Base-by-base conservation (phyloP, 1,140 invertebrate genomes). In the Gonioctena quinquepunctata region DNA sequence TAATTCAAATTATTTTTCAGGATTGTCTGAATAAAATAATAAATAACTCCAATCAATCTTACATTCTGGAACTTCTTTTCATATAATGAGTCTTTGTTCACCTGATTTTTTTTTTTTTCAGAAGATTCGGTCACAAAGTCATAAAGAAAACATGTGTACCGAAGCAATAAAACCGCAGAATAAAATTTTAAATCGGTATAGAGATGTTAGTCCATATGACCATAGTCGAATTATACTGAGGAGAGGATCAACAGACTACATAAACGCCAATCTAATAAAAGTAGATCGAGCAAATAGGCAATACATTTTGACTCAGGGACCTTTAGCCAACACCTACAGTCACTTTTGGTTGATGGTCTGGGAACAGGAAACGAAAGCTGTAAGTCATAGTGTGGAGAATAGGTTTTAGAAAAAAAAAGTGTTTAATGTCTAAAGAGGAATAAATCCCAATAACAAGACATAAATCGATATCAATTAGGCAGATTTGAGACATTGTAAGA, bases 341-440 rank as follows among this genome's bases (percentile, higher is more conserved):
- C 96, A 99, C 82, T 99, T 99, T 83, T 99, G 97, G 97, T 83
- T 96, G 21, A 98, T 99, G 96, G 89, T 98, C 6, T 99, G 96
- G 97, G 95, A 99, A 85, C 96, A 98, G 83, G 91, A 93, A 63
- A 91, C 90, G 66, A 92, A 89, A 84, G 95, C 92, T 19, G 92
- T 98, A 42, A 62, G 60, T 25, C 4, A 25, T 1, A 42, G 1
- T 42, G 2, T n/a, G n/a, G n/a, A n/a, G n/a, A n/a, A n/a, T n/a
- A n/a, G n/a, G n/a, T n/a, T n/a, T n/a, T n/a, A n/a, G n/a, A n/a
- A n/a, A n/a, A n/a, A n/a, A n/a, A n/a, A n/a, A n/a, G n/a, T n/a
- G n/a, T n/a, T n/a, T n/a, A n/a, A n/a, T n/a, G n/a, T n/a, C n/a
- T n/a, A n/a, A n/a, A n/a, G n/a, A n/a, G n/a, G n/a, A n/a, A n/a